A percentile compares a stretch with the other conserved stretches of the same genome.
Evolutionary conservation across 2,888 invertebrate species (phyloP).

Genomic region (Heliconius ismenius): DNA sequence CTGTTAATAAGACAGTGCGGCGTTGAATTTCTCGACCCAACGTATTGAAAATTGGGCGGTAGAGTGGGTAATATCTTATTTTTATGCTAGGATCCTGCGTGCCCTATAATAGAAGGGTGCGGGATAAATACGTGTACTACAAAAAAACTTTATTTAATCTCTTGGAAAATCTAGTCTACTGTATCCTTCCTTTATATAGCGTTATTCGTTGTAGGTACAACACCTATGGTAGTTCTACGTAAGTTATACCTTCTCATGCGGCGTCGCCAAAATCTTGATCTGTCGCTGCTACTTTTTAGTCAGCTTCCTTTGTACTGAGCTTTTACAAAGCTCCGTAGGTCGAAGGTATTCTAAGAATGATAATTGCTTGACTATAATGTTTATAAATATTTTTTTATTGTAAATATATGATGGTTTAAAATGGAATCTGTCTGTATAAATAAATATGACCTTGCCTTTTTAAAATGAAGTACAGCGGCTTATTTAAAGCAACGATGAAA

Average conservation of each 20-base stretch:
- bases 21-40: too few species aligned
- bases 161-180: neutral
- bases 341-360: neutral
- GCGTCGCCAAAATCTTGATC: neutral
- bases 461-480: too few species aligned
- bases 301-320: neutral
- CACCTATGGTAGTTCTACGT: neutral
- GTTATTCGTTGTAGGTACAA: neutral
- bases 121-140: too few species aligned
- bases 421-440: too few species aligned
- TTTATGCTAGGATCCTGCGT: too few species aligned
- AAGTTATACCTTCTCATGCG: neutral
- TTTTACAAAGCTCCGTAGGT: neutral
- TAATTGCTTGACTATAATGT: neutral
- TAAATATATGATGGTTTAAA: neutral
- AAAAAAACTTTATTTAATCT: neutral
- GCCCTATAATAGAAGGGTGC: too few species aligned
- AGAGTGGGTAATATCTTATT: too few species aligned
- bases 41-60: too few species aligned
- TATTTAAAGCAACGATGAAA: too few species aligned
- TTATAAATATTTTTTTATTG: neutral
- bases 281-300: constrained; percentile 3
- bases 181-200: neutral
- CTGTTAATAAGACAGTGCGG: too few species aligned
- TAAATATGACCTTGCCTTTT: too few species aligned